Conservation (phyloP, 2,113 vertebrate genomes). For the Aptenodytes forsteri region DNA sequence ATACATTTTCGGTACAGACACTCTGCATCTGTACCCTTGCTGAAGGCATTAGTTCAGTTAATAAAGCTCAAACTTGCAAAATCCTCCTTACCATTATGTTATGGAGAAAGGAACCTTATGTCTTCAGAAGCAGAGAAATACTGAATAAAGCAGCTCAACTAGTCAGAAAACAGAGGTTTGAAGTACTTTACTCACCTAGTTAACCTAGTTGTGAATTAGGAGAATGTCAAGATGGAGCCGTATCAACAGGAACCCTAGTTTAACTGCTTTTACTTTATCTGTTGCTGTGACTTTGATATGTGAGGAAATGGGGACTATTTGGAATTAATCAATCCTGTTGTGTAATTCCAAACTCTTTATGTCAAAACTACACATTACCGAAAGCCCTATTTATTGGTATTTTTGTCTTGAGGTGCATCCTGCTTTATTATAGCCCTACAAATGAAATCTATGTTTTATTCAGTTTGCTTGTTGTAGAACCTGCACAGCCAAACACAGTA, state of each 20-base stretch:
- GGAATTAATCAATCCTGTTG: not conserved
- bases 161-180: not conserved
- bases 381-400: not conserved
- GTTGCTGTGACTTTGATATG: not conserved
- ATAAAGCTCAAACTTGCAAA: not conserved
- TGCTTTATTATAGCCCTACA: not conserved
- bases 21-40: not conserved
- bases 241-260: not conserved
- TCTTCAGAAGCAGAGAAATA: not conserved
- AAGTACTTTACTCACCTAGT: not conserved
- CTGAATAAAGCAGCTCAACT: not conserved
- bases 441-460: not conserved
- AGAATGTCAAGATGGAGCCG: not conserved
- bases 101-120: not conserved
- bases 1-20: not conserved
- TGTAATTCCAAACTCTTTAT: not conserved
- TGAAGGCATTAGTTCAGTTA: not conserved
- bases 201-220: not conserved
- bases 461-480: not conserved
- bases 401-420: not conserved
- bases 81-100: not conserved
- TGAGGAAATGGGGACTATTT: not conserved
- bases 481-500: fast-evolving
- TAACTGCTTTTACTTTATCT: not conserved
- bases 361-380: not conserved